Evolutionary conservation across 2,113 vertebrate species (phyloP).

Genomic region (Emberiza fucata): DNA sequence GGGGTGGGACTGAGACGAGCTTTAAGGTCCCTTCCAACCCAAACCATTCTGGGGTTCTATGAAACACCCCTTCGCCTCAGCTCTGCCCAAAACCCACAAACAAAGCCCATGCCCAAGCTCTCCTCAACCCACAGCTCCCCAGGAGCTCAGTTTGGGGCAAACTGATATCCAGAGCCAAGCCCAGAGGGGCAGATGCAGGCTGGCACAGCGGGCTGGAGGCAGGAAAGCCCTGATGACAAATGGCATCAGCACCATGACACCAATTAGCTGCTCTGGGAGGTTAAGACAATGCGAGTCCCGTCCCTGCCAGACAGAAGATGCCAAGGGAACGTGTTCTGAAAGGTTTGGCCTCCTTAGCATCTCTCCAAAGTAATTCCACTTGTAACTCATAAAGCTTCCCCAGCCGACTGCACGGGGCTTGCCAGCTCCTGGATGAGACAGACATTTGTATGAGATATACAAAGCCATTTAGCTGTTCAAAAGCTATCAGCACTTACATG

Average conservation of each 20-base stretch:
- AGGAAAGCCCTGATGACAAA: background rate
- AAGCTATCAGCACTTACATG: constrained; percentile 69
- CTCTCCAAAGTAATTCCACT: constrained; percentile 55
- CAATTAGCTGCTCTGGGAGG: background rate
- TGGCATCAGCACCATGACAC: background rate
- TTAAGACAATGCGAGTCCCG: background rate
- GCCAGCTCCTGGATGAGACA: constrained; percentile 40
- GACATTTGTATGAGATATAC: constrained; percentile 61
- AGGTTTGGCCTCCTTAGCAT: constrained; percentile 25
- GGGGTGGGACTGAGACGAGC: background rate
- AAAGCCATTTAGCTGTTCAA: constrained; percentile 69
- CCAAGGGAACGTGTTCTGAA: background rate
- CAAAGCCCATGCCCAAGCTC: background rate
- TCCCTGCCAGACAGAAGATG: background rate
- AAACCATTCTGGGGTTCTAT: background rate
- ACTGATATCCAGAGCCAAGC: background rate
- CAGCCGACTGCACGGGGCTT: constrained; percentile 1
- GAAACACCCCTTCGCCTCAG: background rate
- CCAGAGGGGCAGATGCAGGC: background rate
- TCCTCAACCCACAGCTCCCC: background rate
- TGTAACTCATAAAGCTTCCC: constrained; percentile 49
- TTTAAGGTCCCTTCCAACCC: background rate
- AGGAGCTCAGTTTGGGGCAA: background rate
- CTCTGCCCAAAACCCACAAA: background rate
- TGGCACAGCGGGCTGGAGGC: accelerated